A percentile compares a stretch with the other conserved stretches of the same genome.
Conservation (phyloP, 2,113 vertebrate genomes). For the Dicerorhinus sumatrensis region DNA sequence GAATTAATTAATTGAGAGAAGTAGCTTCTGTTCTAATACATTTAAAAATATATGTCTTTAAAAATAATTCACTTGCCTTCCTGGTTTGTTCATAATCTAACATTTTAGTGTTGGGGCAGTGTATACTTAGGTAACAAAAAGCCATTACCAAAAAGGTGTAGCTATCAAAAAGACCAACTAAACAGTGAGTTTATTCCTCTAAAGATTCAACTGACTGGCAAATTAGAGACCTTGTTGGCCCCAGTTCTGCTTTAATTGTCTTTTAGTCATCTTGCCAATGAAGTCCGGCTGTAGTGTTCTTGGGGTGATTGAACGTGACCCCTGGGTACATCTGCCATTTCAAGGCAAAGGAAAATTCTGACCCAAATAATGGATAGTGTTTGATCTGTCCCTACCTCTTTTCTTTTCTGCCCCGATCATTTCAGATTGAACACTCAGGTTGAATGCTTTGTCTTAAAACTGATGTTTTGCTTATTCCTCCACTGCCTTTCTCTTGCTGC, state of each 20-base stretch:
- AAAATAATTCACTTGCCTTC: not conserved
- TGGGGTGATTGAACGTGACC: constrained; percentile 50
- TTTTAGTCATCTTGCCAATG: constrained; percentile 68
- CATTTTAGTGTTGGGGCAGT: not conserved
- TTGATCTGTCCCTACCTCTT: constrained; percentile 19
- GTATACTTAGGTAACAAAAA: not conserved
- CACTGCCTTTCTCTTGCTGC: not conserved
- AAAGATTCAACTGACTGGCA: constrained; percentile 52
- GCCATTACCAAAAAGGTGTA: not conserved
- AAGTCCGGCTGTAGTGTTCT: constrained; percentile 57
- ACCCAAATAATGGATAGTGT: constrained; percentile 62
- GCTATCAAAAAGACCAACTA: not conserved
- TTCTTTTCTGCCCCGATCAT: constrained; percentile 2
- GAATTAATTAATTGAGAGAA: constrained; percentile 20
- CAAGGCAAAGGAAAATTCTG: constrained; percentile 63
- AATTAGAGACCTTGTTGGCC: constrained; percentile 45
- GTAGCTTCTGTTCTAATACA: constrained; percentile 13
- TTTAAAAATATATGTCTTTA: not conserved
- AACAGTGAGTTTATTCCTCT: constrained; percentile 54
- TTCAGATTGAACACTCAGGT: constrained; percentile 51
- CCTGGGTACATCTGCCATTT: constrained; percentile 49
- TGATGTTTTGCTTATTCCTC: constrained; percentile 40
- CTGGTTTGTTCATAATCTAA: not conserved
- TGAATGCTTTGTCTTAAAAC: constrained; percentile 62
- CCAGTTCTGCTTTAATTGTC: constrained; percentile 61